Evolutionary conservation across 1,140 invertebrate genomes (phyloP).

Genomic region (Hylyphantes graminicola): DNA sequence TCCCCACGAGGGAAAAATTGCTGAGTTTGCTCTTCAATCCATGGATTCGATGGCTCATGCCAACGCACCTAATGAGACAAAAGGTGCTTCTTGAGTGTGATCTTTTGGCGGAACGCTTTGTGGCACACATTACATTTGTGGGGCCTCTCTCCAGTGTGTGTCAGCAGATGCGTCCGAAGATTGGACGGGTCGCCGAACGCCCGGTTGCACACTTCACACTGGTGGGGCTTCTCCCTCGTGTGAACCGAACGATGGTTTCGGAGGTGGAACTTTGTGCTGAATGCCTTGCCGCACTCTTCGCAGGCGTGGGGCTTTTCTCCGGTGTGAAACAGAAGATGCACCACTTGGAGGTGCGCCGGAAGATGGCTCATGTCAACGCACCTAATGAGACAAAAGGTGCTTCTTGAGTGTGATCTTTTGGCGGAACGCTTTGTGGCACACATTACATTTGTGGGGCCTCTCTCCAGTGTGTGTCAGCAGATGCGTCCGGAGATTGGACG

Average conservation of each 20-base stretch:
- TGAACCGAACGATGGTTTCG: background rate
- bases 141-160: no score
- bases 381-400: background rate
- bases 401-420: background rate
- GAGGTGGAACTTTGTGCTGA: background rate
- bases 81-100: no score
- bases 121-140: no score
- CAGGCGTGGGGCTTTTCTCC: background rate
- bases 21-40: no score
- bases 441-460: background rate
- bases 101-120: no score
- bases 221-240: background rate
- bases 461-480: background rate
- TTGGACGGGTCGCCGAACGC: no score
- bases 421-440: background rate
- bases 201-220: background rate
- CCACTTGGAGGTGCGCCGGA: no score
- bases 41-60: no score
- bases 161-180: no score
- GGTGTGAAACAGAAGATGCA: background rate
- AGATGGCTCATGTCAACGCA: no score
- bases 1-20: no score
- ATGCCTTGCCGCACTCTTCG: background rate
- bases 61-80: no score
- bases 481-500: background rate